Evolutionary conservation across 2,888 invertebrate species (phyloP).

Genomic region (Scelioninae gen. 1): DNA sequence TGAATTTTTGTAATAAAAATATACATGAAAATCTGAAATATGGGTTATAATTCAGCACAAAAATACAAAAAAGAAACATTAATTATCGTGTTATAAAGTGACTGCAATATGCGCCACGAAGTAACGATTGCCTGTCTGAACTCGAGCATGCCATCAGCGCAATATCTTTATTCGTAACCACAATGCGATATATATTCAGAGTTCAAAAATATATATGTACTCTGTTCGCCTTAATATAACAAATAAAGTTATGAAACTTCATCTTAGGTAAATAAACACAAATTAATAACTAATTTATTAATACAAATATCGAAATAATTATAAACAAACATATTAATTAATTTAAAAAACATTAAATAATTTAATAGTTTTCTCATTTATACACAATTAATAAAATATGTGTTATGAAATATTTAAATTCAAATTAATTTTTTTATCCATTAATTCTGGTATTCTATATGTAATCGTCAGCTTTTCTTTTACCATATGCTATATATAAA

Average conservation of each 20-base stretch:
- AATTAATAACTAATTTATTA: background rate
- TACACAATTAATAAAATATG: no score
- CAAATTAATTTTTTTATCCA: no score
- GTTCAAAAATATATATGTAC: constrained; percentile 47
- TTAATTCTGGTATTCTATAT: no score
- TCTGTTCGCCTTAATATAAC: constrained; percentile 13
- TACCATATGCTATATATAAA: no score
- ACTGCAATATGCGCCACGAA: constrained; percentile 54
- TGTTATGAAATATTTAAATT: no score
- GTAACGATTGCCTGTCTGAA: constrained; percentile 65
- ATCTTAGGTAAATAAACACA: background rate
- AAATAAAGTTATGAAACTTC: constrained; percentile 20
- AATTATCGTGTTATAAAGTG: constrained; percentile 53
- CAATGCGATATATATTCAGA: constrained; percentile 42
- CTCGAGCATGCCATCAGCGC: constrained; percentile 65
- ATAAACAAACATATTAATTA: no score
- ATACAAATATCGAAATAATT: no score
- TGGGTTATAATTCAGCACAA: background rate
- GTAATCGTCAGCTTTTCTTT: no score
- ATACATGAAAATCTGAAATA: background rate
- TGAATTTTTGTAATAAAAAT: background rate
- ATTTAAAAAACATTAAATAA: no score
- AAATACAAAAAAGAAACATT: constrained; percentile 35
- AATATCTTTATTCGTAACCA: constrained; percentile 66
- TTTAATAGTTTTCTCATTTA: no score